A percentile compares a stretch with the other conserved stretches of the same genome.
phyloP scores from a whole-genome alignment of 2,113 vertebrate species.

The Sorex araneus region DNA sequence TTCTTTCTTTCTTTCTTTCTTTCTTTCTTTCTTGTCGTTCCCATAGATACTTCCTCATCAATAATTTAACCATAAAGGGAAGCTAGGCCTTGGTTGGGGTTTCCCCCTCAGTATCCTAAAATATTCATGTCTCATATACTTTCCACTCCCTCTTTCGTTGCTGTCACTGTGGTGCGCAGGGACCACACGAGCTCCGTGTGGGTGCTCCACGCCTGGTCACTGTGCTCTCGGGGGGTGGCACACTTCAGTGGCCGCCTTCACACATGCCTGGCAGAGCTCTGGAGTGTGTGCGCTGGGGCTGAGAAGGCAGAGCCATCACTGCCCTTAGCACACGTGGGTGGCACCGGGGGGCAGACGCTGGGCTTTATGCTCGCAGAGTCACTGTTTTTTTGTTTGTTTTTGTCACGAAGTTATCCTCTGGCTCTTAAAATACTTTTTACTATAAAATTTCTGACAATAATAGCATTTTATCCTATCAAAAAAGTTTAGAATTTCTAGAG shows the following conservation, averaged over 20 bases:
- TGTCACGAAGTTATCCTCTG: too few relatives aligned
- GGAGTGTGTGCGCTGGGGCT: too few relatives aligned
- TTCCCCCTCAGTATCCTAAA: background rate
- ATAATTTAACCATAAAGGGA: conserved; percentile 35
- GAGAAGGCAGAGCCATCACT: too few relatives aligned
- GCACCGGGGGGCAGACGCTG: too few relatives aligned
- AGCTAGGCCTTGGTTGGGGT: background rate
- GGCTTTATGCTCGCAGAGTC: conserved; percentile 10
- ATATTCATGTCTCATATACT: background rate
- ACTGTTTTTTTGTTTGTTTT: background rate
- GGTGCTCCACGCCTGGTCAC: too few relatives aligned
- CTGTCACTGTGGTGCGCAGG: too few relatives aligned
- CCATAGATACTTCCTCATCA: background rate
- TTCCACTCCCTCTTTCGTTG: too few relatives aligned
- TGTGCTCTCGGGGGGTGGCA: too few relatives aligned
- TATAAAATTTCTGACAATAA: conserved; percentile 19
- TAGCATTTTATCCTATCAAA: background rate
- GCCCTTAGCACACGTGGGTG: too few relatives aligned
- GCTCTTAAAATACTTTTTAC: background rate
- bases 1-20: background rate
- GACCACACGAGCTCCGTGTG: too few relatives aligned
- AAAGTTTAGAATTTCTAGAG: conserved; percentile 37
- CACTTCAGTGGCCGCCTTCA: too few relatives aligned
- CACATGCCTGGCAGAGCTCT: too few relatives aligned
- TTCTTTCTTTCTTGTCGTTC: conserved; percentile 20